Evolutionary conservation across 2,888 invertebrate species (phyloP).

Genomic region (Bimastos eiseni): DNA sequence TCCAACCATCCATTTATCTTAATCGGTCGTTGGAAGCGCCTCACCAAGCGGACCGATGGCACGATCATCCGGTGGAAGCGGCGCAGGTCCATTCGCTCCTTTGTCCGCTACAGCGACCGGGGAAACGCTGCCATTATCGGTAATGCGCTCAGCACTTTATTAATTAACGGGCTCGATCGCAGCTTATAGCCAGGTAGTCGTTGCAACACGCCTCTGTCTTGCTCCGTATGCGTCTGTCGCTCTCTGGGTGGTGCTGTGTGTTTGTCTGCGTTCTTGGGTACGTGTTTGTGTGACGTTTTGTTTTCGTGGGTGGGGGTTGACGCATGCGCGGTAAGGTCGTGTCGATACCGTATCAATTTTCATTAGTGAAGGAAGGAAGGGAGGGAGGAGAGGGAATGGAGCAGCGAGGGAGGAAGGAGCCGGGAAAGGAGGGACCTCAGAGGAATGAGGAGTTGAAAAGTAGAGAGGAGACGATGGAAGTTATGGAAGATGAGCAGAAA

Average conservation of each 20-base stretch:
- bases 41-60: neutral
- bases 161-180: neutral
- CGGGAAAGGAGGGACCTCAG: too few species aligned
- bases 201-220: neutral
- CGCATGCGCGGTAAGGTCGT: neutral
- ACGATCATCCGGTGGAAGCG: neutral
- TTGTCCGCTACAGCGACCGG: neutral
- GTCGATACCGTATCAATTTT: neutral
- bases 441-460: too few species aligned
- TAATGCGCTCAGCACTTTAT: neutral
- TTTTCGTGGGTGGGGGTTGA: neutral
- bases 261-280: neutral
- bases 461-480: too few species aligned
- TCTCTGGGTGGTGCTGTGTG: neutral
- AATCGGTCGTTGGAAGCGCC: constrained; percentile 1
- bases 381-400: neutral
- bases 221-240: neutral
- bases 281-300: neutral
- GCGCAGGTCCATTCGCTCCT: neutral
- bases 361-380: neutral
- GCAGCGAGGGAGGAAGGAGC: neutral
- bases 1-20: neutral
- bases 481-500: too few species aligned
- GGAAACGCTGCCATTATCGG: neutral
- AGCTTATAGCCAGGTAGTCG: neutral